Evolutionary conservation across 1,140 invertebrate genomes (phyloP), one percentile per base, ranked within the genome.

Genomic region (Drosophila mayri): DNA sequence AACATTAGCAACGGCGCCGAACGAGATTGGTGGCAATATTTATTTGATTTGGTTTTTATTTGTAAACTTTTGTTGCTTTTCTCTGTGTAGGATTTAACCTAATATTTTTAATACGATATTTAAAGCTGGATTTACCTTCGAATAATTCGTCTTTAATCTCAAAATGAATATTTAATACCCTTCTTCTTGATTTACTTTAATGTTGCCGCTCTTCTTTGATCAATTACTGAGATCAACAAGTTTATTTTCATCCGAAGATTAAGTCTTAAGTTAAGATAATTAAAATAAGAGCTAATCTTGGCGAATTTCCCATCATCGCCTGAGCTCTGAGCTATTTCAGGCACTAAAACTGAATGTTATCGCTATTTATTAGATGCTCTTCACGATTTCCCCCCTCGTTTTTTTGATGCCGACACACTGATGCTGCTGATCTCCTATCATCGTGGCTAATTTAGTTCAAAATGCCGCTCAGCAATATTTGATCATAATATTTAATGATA

Each of bases 401-500:
- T 41, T 71, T 41, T 50, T 59, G 44, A 52, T 60, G 50, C 37
- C 70, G 46, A 40, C 47, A 41, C 40, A 37, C 38, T 25, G 22
- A 30, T 40, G 43, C 43, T 28, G 46, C 67, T 49, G 70, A 76
- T 76, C 55, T 40, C 25, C 64, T 68, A 76, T 76, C 64, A 55
- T n/a, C 74, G 63, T n/a, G 55, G 70, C 58, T 74, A 74, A 74
- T 74, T 74, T 72, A 55, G 57, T 35, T 74, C 70, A 74, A 74
- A 77, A 77, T n/a, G 74, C 74, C 63, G 74, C 74, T 77, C 55
- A 54, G 72, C 84, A 84, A 84, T 84, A 84, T 87, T 87, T 84
- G 81, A 84, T 83, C 84, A 75, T 87, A 77, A 90, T 90, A 87
- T 88, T 90, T 87, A 88, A 87, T 70, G 66, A 58, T 78, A 78